Conservation (phyloP, 2,888 invertebrate species). For the Dione vanillae region DNA sequence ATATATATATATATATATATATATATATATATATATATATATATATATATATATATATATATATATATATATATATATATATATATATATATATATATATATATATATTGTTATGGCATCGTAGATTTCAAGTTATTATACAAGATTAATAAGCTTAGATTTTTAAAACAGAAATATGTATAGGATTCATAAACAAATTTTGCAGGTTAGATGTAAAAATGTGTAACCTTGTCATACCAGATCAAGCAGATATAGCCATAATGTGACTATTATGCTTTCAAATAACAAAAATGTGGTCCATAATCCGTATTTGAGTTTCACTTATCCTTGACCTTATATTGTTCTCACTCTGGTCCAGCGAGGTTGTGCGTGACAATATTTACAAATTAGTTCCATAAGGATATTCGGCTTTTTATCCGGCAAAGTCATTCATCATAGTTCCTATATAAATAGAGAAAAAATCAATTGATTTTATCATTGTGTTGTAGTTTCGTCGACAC, state of each 20-base stretch:
- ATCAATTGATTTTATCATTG: constrained; percentile 49
- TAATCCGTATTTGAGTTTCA: constrained; percentile 33
- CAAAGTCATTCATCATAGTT: constrained; percentile 46
- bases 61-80: no score
- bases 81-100: no score
- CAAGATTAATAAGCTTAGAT: no score
- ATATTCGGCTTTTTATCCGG: constrained; percentile 73
- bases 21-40: no score
- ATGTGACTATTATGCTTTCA: constrained; percentile 31
- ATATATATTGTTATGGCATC: no score
- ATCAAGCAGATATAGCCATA: constrained; percentile 33
- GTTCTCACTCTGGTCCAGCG: constrained; percentile 57
- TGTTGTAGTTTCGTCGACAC: constrained; percentile 35
- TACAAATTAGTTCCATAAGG: constrained; percentile 64
- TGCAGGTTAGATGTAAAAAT: no score
- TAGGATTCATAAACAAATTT: no score
- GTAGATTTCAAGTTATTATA: no score
- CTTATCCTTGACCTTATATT: constrained; percentile 63
- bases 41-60: no score
- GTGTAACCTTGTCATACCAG: constrained; percentile 30
- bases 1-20: no score
- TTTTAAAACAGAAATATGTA: no score
- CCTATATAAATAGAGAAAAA: constrained; percentile 54
- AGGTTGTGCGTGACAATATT: constrained; percentile 73
- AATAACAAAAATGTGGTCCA: constrained; percentile 38